Base-by-base conservation (phyloP, 92 coral and sea anemone species). In the Actinostola sp. region DNA sequence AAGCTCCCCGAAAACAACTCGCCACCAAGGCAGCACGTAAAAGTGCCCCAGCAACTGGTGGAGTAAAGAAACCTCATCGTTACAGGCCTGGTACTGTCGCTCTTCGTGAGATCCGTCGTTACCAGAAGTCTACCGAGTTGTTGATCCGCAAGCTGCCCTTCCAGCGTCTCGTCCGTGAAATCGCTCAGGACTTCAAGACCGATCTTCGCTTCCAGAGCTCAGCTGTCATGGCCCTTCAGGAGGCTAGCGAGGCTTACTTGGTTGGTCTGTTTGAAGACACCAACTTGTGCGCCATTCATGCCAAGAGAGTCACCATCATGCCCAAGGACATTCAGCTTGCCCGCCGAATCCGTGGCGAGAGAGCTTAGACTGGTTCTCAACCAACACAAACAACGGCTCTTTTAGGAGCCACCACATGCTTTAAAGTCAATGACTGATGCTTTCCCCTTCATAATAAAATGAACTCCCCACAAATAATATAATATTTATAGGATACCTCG, bases 41-140 rank as follows among this genome's bases (percentile, higher is more conserved):
- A 82, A 85, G 90, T 59, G 91, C 91, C 28, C 91, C 84, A 49
- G 91, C 87, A 19, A 86, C 91, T 36, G 91, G 87, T 59, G 91
- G 91, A 31, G 89, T 88, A 29, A 88, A 88, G 89, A 88, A 88
- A 77, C 89, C 92, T 82, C 92, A 82, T 77, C 87, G 92, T 67
- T 87, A 87, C 77, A 82, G 92, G 71, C 92, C 92, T 39, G 92
- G 92, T 61, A 82, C 92, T 54, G 92, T 87, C 66, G 92, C 92
- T 49, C 92, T 87, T 71, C 88, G 92, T 25, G 92, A 87, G 74
- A 87, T 87, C 92, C 87, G 92, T 63, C 87, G 91, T 61, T 86
- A 86, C 83, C 91, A 86, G 73, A 86, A 86, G 59, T 82, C 88
- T 10, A 82, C 88, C 60, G 88, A 82, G 83, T 82, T 82, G 58